phyloP scores from a whole-genome alignment of 2,888 invertebrate species.

The Eristalis tenax region DNA sequence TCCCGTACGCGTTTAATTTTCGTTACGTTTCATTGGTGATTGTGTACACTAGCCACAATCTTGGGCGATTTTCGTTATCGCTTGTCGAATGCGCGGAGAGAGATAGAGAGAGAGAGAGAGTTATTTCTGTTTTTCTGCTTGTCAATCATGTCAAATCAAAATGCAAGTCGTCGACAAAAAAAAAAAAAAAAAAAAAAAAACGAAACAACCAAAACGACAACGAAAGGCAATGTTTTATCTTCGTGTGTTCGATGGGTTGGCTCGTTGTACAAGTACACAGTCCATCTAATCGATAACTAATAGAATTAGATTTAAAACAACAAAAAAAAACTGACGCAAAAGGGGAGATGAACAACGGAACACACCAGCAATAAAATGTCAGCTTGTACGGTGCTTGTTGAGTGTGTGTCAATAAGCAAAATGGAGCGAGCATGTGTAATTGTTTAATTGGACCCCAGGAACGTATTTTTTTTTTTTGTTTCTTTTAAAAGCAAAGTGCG shows the following conservation, averaged over 20 bases:
- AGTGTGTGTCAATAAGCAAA: slow-evolving; percentile 46
- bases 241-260: slow-evolving; percentile 26
- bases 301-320: slow-evolving; percentile 60
- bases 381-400: slow-evolving; percentile 11
- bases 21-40: slow-evolving; percentile 11
- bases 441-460: slow-evolving; percentile 59
- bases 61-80: slow-evolving; percentile 12
- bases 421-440: slow-evolving; percentile 61
- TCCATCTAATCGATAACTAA: slow-evolving; percentile 62
- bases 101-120: not conserved
- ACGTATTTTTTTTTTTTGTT: not conserved
- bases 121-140: slow-evolving; percentile 14
- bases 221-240: slow-evolving; percentile 26
- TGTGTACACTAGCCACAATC: not conserved
- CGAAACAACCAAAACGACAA: not conserved
- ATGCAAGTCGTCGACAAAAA: slow-evolving; percentile 4
- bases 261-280: slow-evolving; percentile 33
- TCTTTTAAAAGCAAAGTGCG: not conserved
- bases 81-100: not conserved
- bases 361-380: slow-evolving; percentile 18
- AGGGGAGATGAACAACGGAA: not conserved
- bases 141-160: slow-evolving; percentile 52
- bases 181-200: not conserved
- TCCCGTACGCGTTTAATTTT: slow-evolving; percentile 47
- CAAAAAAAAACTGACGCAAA: not conserved